Conservation (phyloP, 2,113 vertebrate species). For the Gobius niger region DNA sequence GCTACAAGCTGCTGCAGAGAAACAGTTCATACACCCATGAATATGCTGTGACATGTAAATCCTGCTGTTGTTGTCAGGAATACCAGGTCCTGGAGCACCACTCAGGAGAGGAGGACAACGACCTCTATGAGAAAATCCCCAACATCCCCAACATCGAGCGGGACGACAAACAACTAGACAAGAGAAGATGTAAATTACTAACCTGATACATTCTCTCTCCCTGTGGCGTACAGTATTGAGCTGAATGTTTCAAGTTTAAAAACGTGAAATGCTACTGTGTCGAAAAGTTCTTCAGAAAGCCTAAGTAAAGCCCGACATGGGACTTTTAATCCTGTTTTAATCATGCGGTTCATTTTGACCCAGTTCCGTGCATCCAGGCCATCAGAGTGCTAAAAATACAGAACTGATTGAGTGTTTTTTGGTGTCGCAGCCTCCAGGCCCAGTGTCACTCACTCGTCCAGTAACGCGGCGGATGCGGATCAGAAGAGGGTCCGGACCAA, state of each 20-base stretch:
- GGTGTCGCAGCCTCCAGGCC: constrained; percentile 38
- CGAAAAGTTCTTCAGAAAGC: too few relatives aligned
- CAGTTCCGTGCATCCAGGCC: neutral
- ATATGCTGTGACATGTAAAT: neutral
- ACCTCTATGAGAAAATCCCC: constrained; percentile 78
- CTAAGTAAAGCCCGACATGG: too few relatives aligned
- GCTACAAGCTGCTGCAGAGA: too few relatives aligned
- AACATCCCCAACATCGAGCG: constrained; percentile 55
- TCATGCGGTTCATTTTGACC: neutral
- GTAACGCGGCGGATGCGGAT: constrained; percentile 72
- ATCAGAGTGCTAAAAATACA: neutral
- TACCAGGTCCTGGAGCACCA: constrained; percentile 70
- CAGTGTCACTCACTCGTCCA: constrained; percentile 15
- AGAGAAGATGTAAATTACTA: constrained; percentile 62
- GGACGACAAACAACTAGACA: constrained; percentile 72
- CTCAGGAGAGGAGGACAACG: constrained; percentile 67
- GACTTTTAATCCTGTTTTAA: constrained; percentile 15
- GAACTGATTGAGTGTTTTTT: neutral
- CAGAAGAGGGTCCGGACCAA: constrained; percentile 82
- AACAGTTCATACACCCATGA: too few relatives aligned
- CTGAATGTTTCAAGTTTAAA: too few relatives aligned
- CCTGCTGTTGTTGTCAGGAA: constrained; percentile 47
- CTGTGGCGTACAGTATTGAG: too few relatives aligned
- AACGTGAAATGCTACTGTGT: too few relatives aligned
- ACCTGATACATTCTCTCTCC: neutral